Evolutionary conservation across 2,113 vertebrate genomes (phyloP), one percentile per base, ranked within the genome.

Genomic region (Capreolus pygargus): DNA sequence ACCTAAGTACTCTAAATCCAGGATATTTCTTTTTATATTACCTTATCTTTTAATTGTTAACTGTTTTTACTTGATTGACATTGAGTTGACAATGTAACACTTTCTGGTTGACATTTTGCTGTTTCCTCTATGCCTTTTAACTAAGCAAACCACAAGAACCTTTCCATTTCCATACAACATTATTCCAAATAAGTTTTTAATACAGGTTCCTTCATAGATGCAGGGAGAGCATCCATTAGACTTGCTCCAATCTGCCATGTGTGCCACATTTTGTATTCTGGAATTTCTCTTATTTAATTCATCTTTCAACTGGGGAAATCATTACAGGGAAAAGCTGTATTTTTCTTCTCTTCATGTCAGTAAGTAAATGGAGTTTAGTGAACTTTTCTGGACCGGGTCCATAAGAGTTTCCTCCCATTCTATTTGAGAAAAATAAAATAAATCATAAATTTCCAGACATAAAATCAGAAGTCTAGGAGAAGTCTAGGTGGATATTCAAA

Each of bases 201-300:
- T 36, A 86, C 5, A 78, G 8, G 7, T 36, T 90, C 5, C 57
- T 43, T 91, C 8, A 30, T 9, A 89, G 19, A 7, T 50, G 94
- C 61, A 89, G 89, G 54, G 13, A 55, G 93, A 91, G 30, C 2
- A 39, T 50, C 88, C 82, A 55, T 67, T 33, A 78, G 33, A 76
- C 9, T 88, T 57, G 33, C 10, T 91, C 17, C 7, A 64, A 36
- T 76, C 50, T 86, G 52, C 36, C 33, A 4, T 52, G 19, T 27
- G 78, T 39, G 4, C 64, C 52, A 70, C 23, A 79, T 45, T 79
- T 86, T n/a, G 3, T 12, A 70, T 45, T 76, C 78, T 76, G 6
- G n/a, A 50, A 57, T 93, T 93, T 93, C 94, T 95, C 39, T 85
- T 93, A 89, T 55, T 91, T 90, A 74, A 95, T 89, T 97, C 83